Base-by-base conservation (phyloP, 2,888 invertebrate species). In the Steinernema hermaphroditum region DNA sequence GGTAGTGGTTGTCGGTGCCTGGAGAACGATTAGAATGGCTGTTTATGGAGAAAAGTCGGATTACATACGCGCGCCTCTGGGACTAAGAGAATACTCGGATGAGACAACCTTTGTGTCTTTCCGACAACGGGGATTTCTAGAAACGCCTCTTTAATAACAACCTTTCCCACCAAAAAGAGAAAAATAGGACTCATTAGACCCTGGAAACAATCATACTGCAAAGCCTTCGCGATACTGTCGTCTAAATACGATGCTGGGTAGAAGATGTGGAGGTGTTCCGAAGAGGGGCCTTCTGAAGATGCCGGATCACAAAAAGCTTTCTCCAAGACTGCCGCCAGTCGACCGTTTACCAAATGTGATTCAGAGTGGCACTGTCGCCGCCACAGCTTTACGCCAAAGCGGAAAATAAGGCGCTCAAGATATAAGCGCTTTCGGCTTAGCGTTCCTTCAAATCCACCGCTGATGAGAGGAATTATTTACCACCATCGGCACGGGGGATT, bases 401-500 rank as follows among this genome's bases (percentile, higher is more conserved):
- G 27, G n/a, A 16, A 62, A 34, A 29, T 62, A 62, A 62, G 29
- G 16, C 62, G 29, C 27, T 62, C 29, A 62, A 62, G 32, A 16
- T 32, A 34, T 62, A 29, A 62, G 34, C 62, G 62, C 32, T 16
- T 16, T 29, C 16, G 34, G 62, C 62, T 62, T 62, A 62, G 62
- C 29, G 62, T 16, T 19, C 34, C 12, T 19, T 16, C 29, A 29
- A 62, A 62, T 62, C 62, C 62, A 16, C 62, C 62, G 4, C 27
- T 16, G 9, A 62, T 62, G 29, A 62, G 29, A 16, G 32, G 32
- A 29, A 62, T 62, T 16, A 32, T 32, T 62, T 32, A 62, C 29
- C 62, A 62, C 29, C 62, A 62, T 16, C 16, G 32, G 62, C 32
- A 16, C 62, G 62, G 29, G 24, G 62, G 62, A 62, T 62, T 62